Conservation (phyloP, 2,113 vertebrate species). For the Elachura formosa region DNA sequence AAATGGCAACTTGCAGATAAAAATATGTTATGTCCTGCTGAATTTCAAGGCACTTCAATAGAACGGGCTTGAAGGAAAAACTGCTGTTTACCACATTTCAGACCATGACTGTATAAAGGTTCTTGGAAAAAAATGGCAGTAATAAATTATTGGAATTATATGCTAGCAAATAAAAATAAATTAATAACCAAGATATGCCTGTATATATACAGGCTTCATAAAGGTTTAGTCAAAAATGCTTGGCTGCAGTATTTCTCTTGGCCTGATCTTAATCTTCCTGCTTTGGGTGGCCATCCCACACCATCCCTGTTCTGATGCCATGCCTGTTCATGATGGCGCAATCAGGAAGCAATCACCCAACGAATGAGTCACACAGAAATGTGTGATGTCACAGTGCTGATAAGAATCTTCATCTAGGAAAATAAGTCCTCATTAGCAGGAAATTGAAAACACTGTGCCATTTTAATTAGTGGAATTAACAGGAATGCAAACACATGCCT, state of each 20-base stretch:
- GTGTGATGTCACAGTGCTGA: background rate
- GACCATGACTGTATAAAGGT: background rate
- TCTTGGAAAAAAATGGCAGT: background rate
- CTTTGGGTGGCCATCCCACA: background rate
- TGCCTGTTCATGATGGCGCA: background rate
- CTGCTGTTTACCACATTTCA: fast-evolving
- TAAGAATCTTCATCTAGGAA: background rate
- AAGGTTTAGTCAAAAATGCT: background rate
- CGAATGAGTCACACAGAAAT: background rate
- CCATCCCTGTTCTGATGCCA: background rate
- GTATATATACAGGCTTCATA: background rate
- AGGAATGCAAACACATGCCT: background rate
- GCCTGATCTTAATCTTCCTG: background rate
- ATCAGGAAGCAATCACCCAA: background rate
- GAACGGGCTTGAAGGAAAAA: background rate
- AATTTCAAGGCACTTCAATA: background rate
- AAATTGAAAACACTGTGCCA: background rate
- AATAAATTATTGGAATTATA: background rate
- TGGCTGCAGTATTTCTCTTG: background rate
- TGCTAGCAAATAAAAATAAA: background rate
- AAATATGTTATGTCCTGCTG: conserved; percentile 32
- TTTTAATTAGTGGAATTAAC: background rate
- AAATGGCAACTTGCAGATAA: conserved; percentile 53
- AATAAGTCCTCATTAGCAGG: background rate
- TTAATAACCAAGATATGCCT: background rate